Evolutionary conservation across 2,888 invertebrate species (phyloP).

Genomic region (Tenthredo distinguenda): DNA sequence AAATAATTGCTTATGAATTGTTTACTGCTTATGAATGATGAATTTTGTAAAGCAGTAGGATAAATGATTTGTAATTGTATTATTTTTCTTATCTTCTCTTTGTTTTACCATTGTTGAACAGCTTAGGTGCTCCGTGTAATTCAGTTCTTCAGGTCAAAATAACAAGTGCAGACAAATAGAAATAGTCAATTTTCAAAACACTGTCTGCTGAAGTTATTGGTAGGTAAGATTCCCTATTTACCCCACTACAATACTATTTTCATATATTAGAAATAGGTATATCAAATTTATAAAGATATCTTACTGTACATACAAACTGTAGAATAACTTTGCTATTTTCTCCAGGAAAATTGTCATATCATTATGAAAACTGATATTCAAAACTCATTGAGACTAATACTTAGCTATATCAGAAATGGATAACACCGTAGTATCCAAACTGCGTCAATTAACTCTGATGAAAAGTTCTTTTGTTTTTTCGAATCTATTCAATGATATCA

Average conservation of each 20-base stretch:
- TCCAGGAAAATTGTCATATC: slow-evolving; percentile 47
- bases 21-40: background rate
- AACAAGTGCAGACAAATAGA: background rate
- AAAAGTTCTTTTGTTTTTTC: background rate
- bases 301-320: slow-evolving; percentile 26
- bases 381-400: slow-evolving; percentile 43
- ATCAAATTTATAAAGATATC: slow-evolving; percentile 6
- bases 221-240: background rate
- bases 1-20: background rate
- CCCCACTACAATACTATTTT: slow-evolving; percentile 12
- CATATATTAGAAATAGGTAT: slow-evolving; percentile 27
- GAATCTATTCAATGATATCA: slow-evolving; percentile 11
- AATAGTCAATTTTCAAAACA: background rate
- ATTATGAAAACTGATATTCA: slow-evolving; percentile 22
- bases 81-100: background rate
- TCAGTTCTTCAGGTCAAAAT: background rate
- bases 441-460: background rate
- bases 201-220: background rate
- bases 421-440: slow-evolving; percentile 13
- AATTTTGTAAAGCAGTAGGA: background rate
- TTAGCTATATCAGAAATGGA: slow-evolving; percentile 25
- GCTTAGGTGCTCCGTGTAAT: background rate
- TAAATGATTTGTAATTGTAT: slow-evolving; percentile 17
- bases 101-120: background rate
- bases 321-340: slow-evolving; percentile 35